Evolutionary conservation across 2,888 invertebrate genomes (phyloP), one percentile per base, ranked within the genome.

Genomic region (Eupithecia subfuscata): DNA sequence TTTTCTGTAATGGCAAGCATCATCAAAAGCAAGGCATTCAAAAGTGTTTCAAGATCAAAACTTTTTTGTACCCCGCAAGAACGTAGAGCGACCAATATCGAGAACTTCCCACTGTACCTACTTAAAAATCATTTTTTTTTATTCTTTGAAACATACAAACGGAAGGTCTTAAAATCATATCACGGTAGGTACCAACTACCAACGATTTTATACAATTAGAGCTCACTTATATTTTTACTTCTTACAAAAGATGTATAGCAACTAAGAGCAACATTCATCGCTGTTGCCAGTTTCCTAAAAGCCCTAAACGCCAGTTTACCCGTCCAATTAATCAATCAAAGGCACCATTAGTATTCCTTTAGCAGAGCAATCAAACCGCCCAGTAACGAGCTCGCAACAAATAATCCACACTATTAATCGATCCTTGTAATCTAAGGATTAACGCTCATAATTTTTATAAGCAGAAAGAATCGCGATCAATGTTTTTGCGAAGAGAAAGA

Each of bases 311-410:
- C 65, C 25, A 71, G 70, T 72, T 52, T 73, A 71, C 74, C 74
- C 60, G 81, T 79, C 74, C 79, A 80, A 82, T 85, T 82, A 75
- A 73, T 56, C 85, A 84, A 83, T 84, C 84, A 83, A 79, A 81
- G 82, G 82, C 78, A 80, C 79, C 84, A 87, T 87, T 87, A 87
- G 84, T 85, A 86, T 86, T 88, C 87, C 83, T 82, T 80, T 84
- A 84, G 84, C 85, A 83, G 78, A 81, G 84, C 85, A 86, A 88
- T 89, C 87, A 87, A 87, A 87, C 82, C 80, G 77, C 70, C 71
- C 76, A 72, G 83, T 87, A 86, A 87, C 86, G 85, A 88, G 85
- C 81, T 84, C 82, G 81, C 82, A 80, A 81, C 82, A 81, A 85
- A 83, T 77, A 73, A 74, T 70, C 70, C 73, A 68, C 34, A 67